Base-by-base conservation (phyloP, 2,888 invertebrate genomes). In the Dryocosmus kuriphilus region DNA sequence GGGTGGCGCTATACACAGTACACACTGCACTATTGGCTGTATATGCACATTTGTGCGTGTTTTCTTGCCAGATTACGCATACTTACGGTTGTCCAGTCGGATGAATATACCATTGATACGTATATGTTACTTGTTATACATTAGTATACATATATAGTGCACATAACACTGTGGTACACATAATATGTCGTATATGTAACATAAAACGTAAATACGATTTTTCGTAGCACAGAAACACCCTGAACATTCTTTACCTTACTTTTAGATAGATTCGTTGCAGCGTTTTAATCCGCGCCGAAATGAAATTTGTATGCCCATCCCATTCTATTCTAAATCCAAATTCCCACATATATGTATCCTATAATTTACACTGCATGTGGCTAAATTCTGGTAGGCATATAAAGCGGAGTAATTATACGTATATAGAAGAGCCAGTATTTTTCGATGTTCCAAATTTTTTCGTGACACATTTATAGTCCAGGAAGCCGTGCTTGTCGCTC, bases 1-100 rank as follows among this genome's bases (percentile, higher is more conserved):
- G 80, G 82, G 81, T 82, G 82, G 83, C 79, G 76, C 73, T 71
- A 77, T 79, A 81, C 81, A 81, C 80, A 24, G 27, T 67, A 16
- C 67, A 41, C 41, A 1, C 27, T 24, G 1, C 8, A 22, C 41
- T 1, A 57, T 57, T 57, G 51, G 51, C 24, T 57, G 5, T 57
- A n/a, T 24, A 41, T 24, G 8, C 41, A 41, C 16, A 16, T 63
- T 63, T 63, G 35, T 35, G 35, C 35, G 30, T n/a, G 32, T 63
- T 63, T 9, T 35, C n/a, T 32, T 63, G 11, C 32, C 19, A 35
- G 32, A 67, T 67, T 41, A 67, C 67, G 46, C 46, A 27, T 65
- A 24, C 35, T 63, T 35, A 63, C 3, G 22, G 9, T 38, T 38
- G 63, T 24, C 35, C 35, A 38, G 24, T 41, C 24, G 7, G 38